These are phyloP conservation scores for Syritta pipiens DNA, from an alignment of 2,888 invertebrate species.

Conservation along the genomic window DNA sequence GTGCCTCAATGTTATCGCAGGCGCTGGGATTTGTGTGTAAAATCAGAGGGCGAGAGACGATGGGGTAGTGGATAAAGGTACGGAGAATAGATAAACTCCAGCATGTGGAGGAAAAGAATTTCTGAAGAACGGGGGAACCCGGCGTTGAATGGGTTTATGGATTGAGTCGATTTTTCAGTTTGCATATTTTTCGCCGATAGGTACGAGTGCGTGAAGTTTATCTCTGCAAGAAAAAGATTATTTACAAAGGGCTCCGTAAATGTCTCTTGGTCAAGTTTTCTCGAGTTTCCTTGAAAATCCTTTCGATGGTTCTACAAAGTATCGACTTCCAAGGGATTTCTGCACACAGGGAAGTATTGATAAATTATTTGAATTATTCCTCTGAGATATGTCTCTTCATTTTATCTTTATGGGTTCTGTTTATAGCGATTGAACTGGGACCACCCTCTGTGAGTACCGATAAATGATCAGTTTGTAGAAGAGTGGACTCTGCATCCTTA, in stretches of 20 bases:
- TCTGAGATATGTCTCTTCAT: no score
- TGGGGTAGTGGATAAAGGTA: slow-evolving; percentile 27
- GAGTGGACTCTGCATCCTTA: no score
- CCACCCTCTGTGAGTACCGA: no score
- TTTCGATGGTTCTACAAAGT: no score
- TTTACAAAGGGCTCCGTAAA: slow-evolving; percentile 32
- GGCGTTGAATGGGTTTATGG: slow-evolving; percentile 53
- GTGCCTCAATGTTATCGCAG: slow-evolving; percentile 62
- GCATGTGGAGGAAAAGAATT: slow-evolving; percentile 12
- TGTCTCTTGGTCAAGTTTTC: slow-evolving; percentile 46
- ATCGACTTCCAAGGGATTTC: no score
- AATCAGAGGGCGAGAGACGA: background rate
- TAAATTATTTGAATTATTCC: no score
- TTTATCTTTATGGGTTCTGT: no score
- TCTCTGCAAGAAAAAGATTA: slow-evolving; percentile 35
- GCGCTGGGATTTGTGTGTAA: slow-evolving; percentile 64
- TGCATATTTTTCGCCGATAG: slow-evolving; percentile 29
- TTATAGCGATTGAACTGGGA: no score
- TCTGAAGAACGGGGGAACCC: background rate
- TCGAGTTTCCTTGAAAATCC: no score
- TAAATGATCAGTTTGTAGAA: no score
- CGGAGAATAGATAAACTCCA: slow-evolving; percentile 62
- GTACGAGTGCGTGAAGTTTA: slow-evolving; percentile 28
- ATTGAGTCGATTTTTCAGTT: slow-evolving; percentile 68
- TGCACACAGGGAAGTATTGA: no score